phyloP scores from a whole-genome alignment of 2,888 invertebrate species.

The Polydrusus tereticollis region DNA sequence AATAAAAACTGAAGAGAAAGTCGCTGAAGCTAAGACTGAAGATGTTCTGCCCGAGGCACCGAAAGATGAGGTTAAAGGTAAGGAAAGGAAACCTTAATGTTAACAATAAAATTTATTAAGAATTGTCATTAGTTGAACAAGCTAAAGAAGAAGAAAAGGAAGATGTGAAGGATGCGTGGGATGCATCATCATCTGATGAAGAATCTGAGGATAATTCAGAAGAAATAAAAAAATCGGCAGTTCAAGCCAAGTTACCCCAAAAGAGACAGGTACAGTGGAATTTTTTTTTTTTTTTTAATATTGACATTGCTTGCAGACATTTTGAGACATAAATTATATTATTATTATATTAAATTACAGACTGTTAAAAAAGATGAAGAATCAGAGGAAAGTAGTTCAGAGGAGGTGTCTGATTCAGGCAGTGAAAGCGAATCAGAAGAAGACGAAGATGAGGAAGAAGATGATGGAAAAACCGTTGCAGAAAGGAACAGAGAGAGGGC shows the following conservation, averaged over 20 bases:
- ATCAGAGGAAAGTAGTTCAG: slow-evolving; percentile 57
- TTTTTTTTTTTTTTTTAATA: too few species aligned
- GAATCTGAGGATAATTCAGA: slow-evolving; percentile 64
- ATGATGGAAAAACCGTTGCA: slow-evolving; percentile 80
- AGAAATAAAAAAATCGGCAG: slow-evolving; percentile 20
- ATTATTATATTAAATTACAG: slow-evolving; percentile 37
- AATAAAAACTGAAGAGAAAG: slow-evolving; percentile 40
- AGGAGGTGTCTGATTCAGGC: slow-evolving; percentile 60
- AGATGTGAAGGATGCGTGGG: slow-evolving; percentile 88
- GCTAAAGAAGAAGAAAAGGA: slow-evolving; percentile 57
- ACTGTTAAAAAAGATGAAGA: slow-evolving; percentile 53
- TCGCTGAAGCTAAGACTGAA: slow-evolving; percentile 56
- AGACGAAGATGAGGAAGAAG: slow-evolving; percentile 72
- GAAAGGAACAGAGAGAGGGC: slow-evolving; percentile 82
- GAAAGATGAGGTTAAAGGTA: slow-evolving; percentile 1
- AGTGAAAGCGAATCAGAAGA: slow-evolving; percentile 66
- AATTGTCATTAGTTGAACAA: slow-evolving; percentile 34
- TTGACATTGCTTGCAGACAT: too few species aligned
- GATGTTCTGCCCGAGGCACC: slow-evolving; percentile 51
- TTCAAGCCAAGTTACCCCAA: neutral
- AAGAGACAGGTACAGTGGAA: neutral
- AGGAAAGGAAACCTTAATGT: neutral
- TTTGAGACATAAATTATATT: neutral
- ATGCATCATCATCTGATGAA: slow-evolving; percentile 70
- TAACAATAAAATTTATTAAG: neutral